Percentiles rank a stretch among this genome's conserved stretches.
Conservation (phyloP, 1,140 invertebrate species). For the Piezodorus guildinii region DNA sequence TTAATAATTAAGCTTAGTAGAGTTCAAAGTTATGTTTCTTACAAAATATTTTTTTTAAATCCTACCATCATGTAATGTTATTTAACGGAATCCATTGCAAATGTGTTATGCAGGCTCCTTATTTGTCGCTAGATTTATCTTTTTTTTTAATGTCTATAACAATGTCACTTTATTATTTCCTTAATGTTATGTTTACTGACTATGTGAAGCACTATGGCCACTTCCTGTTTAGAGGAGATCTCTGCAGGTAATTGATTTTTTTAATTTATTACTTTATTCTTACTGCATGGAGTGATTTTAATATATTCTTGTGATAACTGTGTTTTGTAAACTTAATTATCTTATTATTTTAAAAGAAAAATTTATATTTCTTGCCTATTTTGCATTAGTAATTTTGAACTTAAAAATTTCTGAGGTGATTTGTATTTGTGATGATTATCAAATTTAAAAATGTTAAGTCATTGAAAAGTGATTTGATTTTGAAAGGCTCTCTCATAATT, state of each 20-base stretch:
- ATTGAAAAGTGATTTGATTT: not conserved
- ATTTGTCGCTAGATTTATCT: too few species aligned
- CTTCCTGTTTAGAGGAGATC: constrained; percentile 21
- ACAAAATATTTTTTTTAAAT: too few species aligned
- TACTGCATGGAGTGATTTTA: not conserved
- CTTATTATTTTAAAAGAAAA: not conserved
- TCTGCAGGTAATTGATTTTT: constrained; percentile 19
- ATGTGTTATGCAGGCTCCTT: too few species aligned
- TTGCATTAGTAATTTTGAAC: not conserved
- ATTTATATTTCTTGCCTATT: too few species aligned
- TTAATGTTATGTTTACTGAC: constrained; percentile 29
- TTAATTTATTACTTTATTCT: not conserved
- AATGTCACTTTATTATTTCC: constrained; percentile 20
- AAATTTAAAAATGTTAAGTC: not conserved
- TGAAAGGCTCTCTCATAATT: too few species aligned
- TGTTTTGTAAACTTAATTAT: not conserved
- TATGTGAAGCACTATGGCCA: constrained; percentile 28
- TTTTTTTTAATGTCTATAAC: too few species aligned
- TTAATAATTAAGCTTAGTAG: too few species aligned
- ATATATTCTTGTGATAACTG: not conserved
- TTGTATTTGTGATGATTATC: not conserved
- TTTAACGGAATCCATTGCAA: too few species aligned
- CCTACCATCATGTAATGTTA: too few species aligned
- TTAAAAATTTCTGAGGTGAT: too few species aligned
- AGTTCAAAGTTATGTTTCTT: too few species aligned